A percentile compares a stretch with the other conserved stretches of the same genome.
Conservation (phyloP, 2,113 vertebrate species). For the Phocoena sinus region DNA sequence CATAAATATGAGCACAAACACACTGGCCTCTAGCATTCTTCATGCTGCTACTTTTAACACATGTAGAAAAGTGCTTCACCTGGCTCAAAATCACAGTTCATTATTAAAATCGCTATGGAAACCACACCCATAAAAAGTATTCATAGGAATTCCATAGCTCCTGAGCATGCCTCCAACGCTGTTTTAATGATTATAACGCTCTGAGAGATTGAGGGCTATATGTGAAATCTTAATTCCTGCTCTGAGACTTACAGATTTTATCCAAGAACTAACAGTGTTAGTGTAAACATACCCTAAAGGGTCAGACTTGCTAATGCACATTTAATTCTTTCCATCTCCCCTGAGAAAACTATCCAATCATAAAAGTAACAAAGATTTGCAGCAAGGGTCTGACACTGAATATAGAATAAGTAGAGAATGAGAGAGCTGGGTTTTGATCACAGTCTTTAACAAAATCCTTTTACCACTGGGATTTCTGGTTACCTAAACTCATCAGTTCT, state of each 20-base stretch:
- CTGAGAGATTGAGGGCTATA: conserved; percentile 18
- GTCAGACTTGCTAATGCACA: conserved; percentile 66
- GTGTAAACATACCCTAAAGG: conserved; percentile 63
- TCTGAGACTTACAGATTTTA: conserved; percentile 48
- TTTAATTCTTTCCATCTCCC: conserved; percentile 66
- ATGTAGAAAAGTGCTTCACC: not conserved
- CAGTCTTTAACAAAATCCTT: conserved; percentile 56
- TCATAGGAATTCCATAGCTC: not conserved
- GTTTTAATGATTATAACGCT: conserved; percentile 43
- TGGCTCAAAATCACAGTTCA: not conserved
- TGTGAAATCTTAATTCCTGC: conserved; percentile 66
- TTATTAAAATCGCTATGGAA: not conserved
- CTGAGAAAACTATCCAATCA: conserved; percentile 61
- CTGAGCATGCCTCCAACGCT: not conserved
- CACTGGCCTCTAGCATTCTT: not conserved
- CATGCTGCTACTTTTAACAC: not conserved
- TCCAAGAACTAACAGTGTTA: conserved; percentile 58
- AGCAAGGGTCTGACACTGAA: conserved; percentile 42
- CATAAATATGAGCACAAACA: not conserved
- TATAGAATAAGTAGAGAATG: conserved; percentile 45
- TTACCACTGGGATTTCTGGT: conserved; percentile 45
- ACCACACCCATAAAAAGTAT: conserved; percentile 37
- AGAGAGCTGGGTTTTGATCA: conserved; percentile 53
- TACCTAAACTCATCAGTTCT: conserved; percentile 65
- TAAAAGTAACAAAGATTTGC: conserved; percentile 60